Conservation (phyloP, 2,888 invertebrate genomes). For the Watsonalla binaria region DNA sequence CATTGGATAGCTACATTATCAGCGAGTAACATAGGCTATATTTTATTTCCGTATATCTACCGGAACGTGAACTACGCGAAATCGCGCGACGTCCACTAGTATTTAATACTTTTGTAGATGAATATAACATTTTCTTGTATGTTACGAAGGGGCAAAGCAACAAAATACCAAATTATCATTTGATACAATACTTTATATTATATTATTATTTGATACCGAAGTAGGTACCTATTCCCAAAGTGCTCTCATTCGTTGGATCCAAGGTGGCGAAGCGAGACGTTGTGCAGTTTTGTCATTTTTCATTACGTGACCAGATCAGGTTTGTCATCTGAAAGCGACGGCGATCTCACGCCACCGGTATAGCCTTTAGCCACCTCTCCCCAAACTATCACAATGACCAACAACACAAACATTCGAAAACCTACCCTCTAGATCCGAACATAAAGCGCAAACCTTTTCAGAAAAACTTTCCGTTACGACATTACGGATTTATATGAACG, state of each 20-base stretch:
- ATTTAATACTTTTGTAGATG: too few relatives aligned
- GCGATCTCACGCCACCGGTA: constrained; percentile 44
- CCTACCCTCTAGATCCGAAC: constrained; percentile 1
- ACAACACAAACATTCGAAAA: constrained; percentile 9
- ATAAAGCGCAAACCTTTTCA: constrained; percentile 12
- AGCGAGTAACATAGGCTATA: too few relatives aligned
- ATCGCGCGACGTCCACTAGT: too few relatives aligned
- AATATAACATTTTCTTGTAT: too few relatives aligned
- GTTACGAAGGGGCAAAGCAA: too few relatives aligned
- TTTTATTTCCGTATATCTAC: too few relatives aligned
- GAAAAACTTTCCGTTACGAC: constrained; percentile 5
- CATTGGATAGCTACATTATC: too few relatives aligned
- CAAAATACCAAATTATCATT: too few relatives aligned
- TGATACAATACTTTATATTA: too few relatives aligned
- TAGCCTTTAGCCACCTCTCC: constrained; percentile 39
- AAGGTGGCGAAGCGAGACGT: constrained; percentile 28
- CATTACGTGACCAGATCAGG: constrained; percentile 84
- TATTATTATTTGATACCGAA: neutral
- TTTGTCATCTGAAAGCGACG: constrained; percentile 63
- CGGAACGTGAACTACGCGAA: too few relatives aligned
- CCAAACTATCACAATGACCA: constrained; percentile 9
- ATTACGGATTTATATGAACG: constrained; percentile 11
- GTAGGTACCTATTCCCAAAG: neutral
- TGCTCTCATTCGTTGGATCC: constrained; percentile 33
- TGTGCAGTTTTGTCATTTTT: constrained; percentile 80